Evolutionary conservation across 2,888 invertebrate genomes (phyloP).

Genomic region (Aquatica leii): DNA sequence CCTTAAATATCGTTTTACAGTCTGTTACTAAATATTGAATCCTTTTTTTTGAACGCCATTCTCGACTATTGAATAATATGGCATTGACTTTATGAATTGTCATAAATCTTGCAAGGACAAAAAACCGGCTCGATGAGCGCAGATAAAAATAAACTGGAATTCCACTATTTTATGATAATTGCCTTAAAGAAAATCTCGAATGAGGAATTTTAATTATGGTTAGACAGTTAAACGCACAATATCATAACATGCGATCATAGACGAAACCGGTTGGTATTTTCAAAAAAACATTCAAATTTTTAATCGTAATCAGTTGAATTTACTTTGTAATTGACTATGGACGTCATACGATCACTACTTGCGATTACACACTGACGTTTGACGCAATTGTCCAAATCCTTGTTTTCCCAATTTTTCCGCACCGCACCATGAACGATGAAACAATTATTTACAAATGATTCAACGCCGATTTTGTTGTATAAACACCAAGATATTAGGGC

Average conservation of each 20-base stretch:
- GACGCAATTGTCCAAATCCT: background rate
- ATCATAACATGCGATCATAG: slow-evolving; percentile 12
- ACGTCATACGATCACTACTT: background rate
- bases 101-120: slow-evolving; percentile 12
- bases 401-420: no score
- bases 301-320: background rate
- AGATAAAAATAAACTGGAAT: slow-evolving; percentile 24
- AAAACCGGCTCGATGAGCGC: slow-evolving; percentile 15
- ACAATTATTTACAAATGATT: no score
- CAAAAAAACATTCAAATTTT: slow-evolving; percentile 2
- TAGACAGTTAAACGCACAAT: slow-evolving; percentile 21
- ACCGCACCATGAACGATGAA: no score
- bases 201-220: slow-evolving; percentile 26
- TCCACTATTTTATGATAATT: slow-evolving; percentile 26
- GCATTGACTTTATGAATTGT: slow-evolving; percentile 9
- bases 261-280: slow-evolving; percentile 4
- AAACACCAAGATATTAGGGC: no score
- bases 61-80: slow-evolving; percentile 6
- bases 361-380: background rate
- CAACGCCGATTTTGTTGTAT: no score
- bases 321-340: background rate
- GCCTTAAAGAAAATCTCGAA: slow-evolving; percentile 17
- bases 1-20: slow-evolving; percentile 6
- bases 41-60: background rate
- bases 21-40: background rate